These are phyloP conservation scores for Condylostylus longicornis DNA, from an alignment of 1,140 invertebrate species.

Conservation along the genomic window DNA sequence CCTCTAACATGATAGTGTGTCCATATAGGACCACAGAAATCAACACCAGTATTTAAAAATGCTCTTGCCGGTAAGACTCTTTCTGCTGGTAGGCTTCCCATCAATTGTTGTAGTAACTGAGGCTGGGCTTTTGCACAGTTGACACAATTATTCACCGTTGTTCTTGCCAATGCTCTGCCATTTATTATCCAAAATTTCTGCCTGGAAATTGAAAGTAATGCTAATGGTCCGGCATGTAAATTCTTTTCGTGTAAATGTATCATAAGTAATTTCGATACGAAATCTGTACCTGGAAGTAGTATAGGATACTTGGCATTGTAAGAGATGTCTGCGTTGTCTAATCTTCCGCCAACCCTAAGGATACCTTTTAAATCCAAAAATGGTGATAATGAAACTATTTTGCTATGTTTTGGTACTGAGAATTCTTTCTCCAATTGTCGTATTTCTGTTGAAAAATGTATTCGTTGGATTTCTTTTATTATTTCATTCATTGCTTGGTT, in stretches of 20 bases:
- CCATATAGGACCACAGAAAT: conserved; percentile 26
- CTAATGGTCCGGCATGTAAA: neutral
- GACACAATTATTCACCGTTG: neutral
- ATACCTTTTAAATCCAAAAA: neutral
- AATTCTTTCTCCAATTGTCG: too few species aligned
- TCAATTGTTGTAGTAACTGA: conserved; percentile 8
- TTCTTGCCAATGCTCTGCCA: neutral
- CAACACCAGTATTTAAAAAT: conserved; percentile 17
- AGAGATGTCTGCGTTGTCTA: neutral
- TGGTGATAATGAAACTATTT: conserved; percentile 1
- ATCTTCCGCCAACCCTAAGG: neutral
- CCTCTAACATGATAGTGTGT: conserved; percentile 5
- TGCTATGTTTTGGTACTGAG: too few species aligned
- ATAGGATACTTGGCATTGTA: neutral
- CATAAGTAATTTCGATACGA: too few species aligned
- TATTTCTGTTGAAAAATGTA: too few species aligned
- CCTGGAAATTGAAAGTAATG: neutral
- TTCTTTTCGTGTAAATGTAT: neutral
- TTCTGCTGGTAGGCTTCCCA: conserved; percentile 2
- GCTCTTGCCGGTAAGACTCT: neutral
- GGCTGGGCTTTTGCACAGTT: conserved; percentile 9
- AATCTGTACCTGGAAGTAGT: neutral
- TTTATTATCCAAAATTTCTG: neutral
- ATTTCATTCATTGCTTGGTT: too few species aligned
- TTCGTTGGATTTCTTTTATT: too few species aligned